These are phyloP conservation scores for Gastracanthus pulcherrimus DNA, from an alignment of 2,888 invertebrate species.

Conservation along the genomic window DNA sequence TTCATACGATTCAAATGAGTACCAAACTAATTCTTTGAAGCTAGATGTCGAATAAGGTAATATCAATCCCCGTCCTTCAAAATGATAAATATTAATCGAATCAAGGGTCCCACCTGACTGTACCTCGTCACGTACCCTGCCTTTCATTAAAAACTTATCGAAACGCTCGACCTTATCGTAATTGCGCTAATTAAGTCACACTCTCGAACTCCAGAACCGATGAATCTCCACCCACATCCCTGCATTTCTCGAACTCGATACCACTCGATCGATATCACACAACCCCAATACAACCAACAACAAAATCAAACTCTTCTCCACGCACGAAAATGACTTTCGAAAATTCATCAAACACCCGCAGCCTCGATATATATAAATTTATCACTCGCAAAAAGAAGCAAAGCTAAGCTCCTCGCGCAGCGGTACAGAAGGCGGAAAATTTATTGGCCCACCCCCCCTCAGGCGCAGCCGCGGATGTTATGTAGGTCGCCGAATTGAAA, in stretches of 20 bases:
- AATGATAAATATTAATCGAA: background rate
- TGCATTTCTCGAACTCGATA: background rate
- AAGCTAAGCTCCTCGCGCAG: too few relatives aligned
- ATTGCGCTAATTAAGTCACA: background rate
- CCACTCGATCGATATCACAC: too few relatives aligned
- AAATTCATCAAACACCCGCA: constrained; percentile 24
- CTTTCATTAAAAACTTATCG: constrained; percentile 9
- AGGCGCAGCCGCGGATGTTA: too few relatives aligned
- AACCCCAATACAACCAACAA: too few relatives aligned
- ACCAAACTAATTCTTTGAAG: too few relatives aligned
- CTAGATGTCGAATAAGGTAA: too few relatives aligned
- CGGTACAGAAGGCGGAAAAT: background rate
- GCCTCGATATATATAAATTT: constrained; percentile 25
- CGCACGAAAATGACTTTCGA: background rate
- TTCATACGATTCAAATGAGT: too few relatives aligned
- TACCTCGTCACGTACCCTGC: too few relatives aligned
- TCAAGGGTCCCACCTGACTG: background rate
- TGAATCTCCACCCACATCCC: background rate
- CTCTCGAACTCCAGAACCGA: background rate
- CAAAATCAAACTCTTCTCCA: background rate
- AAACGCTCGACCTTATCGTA: too few relatives aligned
- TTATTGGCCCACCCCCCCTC: constrained; percentile 42
- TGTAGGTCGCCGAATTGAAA: constrained; percentile 36
- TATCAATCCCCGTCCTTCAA: too few relatives aligned
- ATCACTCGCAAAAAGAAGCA: constrained; percentile 4